Evolutionary conservation across 2,888 invertebrate species (phyloP).

Genomic region (Criorhina ranunculi): DNA sequence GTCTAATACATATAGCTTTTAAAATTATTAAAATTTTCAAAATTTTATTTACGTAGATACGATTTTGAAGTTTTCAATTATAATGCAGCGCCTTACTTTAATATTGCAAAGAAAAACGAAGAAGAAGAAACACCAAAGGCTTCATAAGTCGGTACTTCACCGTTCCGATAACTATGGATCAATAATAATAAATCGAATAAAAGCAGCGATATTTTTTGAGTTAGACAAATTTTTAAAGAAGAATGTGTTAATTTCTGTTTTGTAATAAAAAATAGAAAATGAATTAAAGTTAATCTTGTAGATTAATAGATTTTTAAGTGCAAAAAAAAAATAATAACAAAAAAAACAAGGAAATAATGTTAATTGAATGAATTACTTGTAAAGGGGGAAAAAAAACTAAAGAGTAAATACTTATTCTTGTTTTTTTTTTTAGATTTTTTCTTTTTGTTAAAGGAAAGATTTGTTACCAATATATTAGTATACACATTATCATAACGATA

Average conservation of each 20-base stretch:
- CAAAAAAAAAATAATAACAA: slow-evolving; percentile 42
- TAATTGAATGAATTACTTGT: slow-evolving; percentile 48
- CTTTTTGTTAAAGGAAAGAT: slow-evolving; percentile 55
- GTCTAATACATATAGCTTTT: slow-evolving; percentile 58
- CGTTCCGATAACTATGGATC: slow-evolving; percentile 20
- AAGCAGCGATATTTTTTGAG: slow-evolving; percentile 56
- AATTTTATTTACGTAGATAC: slow-evolving; percentile 87
- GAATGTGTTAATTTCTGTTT: slow-evolving; percentile 61
- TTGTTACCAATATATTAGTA: slow-evolving; percentile 65
- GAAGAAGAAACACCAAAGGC: slow-evolving; percentile 53
- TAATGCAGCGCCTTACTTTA: slow-evolving; percentile 86
- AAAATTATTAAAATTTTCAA: too few relatives aligned
- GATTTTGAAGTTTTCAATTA: slow-evolving; percentile 96
- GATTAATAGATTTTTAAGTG: slow-evolving; percentile 71
- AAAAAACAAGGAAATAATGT: slow-evolving; percentile 57
- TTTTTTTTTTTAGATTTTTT: slow-evolving; percentile 38
- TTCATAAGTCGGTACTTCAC: slow-evolving; percentile 47
- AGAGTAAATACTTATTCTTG: slow-evolving; percentile 43
- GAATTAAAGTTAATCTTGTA: slow-evolving; percentile 74
- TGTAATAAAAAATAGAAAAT: slow-evolving; percentile 66
- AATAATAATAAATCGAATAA: slow-evolving; percentile 56
- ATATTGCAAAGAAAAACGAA: slow-evolving; percentile 77
- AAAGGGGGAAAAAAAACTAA: slow-evolving; percentile 16
- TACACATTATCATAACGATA: slow-evolving; percentile 73
- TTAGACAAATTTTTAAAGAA: slow-evolving; percentile 20